Conservation (phyloP, 2,888 invertebrate species). For the Netelia virgata region DNA sequence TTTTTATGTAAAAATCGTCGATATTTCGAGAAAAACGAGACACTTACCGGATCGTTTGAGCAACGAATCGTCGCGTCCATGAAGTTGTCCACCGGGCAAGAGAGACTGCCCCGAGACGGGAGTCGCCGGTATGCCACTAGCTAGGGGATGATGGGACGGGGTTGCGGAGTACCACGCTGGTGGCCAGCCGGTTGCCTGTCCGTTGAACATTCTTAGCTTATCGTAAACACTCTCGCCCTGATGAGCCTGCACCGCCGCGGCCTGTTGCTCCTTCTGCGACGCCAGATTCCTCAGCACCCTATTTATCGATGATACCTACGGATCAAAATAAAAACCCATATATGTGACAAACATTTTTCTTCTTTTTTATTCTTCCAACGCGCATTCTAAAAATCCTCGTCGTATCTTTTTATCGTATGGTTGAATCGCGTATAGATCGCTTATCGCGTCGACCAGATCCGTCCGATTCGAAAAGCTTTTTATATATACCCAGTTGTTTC, state of each 20-base stretch:
- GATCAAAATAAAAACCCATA: conserved; percentile 65
- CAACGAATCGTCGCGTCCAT: conserved; percentile 83
- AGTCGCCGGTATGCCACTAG: conserved; percentile 81
- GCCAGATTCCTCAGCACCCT: conserved; percentile 98
- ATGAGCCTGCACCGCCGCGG: conserved; percentile 88
- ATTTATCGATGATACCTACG: conserved; percentile 98
- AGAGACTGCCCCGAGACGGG: conserved; percentile 83
- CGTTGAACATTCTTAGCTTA: conserved; percentile 97
- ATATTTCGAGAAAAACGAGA: neutral
- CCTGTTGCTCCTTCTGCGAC: conserved; percentile 97
- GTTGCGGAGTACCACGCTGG: conserved; percentile 96
- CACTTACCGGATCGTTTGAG: conserved; percentile 82
- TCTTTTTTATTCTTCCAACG: neutral
- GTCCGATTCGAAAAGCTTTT: conserved; percentile 15
- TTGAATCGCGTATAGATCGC: conserved; percentile 23
- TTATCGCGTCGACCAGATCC: conserved; percentile 1
- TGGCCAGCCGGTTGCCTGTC: conserved; percentile 91
- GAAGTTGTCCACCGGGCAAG: conserved; percentile 86
- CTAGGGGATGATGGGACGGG: conserved; percentile 88
- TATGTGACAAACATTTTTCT: neutral
- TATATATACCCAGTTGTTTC: conserved; percentile 8
- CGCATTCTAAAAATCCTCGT: neutral
- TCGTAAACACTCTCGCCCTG: conserved; percentile 94
- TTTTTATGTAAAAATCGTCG: too few species aligned
- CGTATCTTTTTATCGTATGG: neutral